These are phyloP conservation scores for Drosophila willistoni DNA, from an alignment of 1,140 invertebrate genomes.

Conservation along the genomic window DNA sequence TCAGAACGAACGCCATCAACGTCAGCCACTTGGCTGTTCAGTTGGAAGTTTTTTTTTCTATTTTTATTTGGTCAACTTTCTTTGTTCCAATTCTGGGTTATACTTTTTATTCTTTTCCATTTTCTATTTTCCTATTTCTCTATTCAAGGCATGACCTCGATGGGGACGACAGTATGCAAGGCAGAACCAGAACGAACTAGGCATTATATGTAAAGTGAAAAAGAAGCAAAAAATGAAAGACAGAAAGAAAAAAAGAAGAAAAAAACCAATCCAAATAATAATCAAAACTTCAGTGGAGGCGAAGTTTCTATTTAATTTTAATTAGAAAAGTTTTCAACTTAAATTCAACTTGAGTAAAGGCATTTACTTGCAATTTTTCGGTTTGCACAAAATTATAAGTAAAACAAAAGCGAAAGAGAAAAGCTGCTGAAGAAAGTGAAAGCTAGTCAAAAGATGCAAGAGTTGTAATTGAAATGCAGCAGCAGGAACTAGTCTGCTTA, in stretches of 20 bases:
- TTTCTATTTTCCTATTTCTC: conserved; percentile 18
- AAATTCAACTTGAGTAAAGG: conserved; percentile 64
- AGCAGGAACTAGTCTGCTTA: background rate
- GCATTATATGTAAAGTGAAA: conserved; percentile 20
- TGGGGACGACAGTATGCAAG: conserved; percentile 5
- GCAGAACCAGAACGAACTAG: conserved; percentile 19
- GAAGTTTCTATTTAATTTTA: conserved; percentile 79
- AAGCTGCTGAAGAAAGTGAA: conserved; percentile 4
- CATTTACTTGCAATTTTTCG: conserved; percentile 56
- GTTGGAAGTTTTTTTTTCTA: conserved; percentile 33
- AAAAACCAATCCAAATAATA: conserved; percentile 66
- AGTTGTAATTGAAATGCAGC: conserved; percentile 15
- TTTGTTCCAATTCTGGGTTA: background rate
- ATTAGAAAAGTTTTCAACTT: conserved; percentile 79
- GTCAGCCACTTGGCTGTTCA: conserved; percentile 39
- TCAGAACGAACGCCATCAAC: background rate
- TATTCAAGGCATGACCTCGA: conserved; percentile 45
- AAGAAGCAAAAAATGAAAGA: background rate
- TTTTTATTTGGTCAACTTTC: conserved; percentile 41
- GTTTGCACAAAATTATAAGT: conserved; percentile 45
- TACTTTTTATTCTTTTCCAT: conserved; percentile 11
- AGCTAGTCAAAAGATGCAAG: conserved; percentile 23
- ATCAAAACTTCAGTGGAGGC: conserved; percentile 67
- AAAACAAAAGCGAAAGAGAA: conserved; percentile 49
- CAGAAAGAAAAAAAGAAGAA: conserved; percentile 16